Percentiles rank a stretch among this genome's conserved stretches.
These are phyloP conservation scores for Chlorodrepanis virens DNA, from an alignment of 2,113 vertebrate species.

Conservation along the genomic window DNA sequence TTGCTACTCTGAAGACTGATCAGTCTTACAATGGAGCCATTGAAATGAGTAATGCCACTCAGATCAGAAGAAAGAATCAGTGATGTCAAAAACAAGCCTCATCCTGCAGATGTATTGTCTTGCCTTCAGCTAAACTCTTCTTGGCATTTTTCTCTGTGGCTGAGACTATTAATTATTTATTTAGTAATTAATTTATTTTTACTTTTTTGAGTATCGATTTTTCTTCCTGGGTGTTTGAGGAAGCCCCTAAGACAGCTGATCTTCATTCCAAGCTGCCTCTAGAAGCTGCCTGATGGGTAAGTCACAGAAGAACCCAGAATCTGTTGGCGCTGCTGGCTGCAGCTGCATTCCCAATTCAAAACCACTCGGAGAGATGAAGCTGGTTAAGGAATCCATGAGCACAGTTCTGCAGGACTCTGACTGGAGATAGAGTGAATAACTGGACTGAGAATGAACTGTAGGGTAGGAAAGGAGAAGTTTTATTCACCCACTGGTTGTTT, in stretches of 20 bases:
- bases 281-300: background rate
- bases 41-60: background rate
- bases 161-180: background rate
- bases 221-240: background rate
- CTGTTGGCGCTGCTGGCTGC: background rate
- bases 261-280: background rate
- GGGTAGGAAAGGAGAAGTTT: background rate
- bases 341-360: background rate
- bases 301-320: background rate
- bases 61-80: background rate
- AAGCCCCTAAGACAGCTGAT: background rate
- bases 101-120: background rate
- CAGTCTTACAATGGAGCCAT: background rate
- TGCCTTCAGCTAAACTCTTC: background rate
- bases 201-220: background rate
- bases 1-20: background rate
- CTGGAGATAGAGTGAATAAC: background rate
- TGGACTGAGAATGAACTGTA: background rate
- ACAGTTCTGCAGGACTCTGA: background rate
- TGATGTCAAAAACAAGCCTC: background rate
- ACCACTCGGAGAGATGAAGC: background rate
- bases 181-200: background rate
- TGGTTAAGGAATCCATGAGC: fast-evolving
- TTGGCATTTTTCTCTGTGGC: background rate
- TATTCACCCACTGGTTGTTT: background rate